Base-by-base conservation (phyloP, 2,113 vertebrate species). In the Nanorana parkeri region DNA sequence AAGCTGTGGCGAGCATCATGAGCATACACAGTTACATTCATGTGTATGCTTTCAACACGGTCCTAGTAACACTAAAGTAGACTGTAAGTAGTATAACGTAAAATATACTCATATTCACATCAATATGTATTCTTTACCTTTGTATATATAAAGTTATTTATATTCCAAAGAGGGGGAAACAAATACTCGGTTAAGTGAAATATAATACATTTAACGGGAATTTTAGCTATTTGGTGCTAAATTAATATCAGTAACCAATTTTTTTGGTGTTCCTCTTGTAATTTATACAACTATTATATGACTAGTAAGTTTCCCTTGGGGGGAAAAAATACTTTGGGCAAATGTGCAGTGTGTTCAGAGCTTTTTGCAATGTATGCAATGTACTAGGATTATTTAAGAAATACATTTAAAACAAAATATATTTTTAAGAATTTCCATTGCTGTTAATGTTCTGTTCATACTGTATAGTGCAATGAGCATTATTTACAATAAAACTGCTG, bases 291-390 rank as follows among this genome's bases (percentile, higher is more conserved):
- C 17, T 60, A n/a, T 24, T 24, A 63, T 63, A 63, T 63, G 60
- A 17, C n/a, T 56, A 73, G 1, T 47, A n/a, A 69, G 77, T 86
- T 75, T 87, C 83, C 80, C 86, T 85, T 88, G 87, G 86, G 88
- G 88, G 89, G 85, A 83, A 87, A 80, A 94, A 92, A n/a, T 91
- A 36, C 32, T 36, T 93, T 91, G 85, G 86, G 29, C 32, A 77
- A 65, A 66, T 73, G 76, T 87, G 63, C 84, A 69, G 28, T 69
- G 21, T 20, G 21, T 71, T 41, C n/a, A n/a, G 47, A 69, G 64
- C 52, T 23, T 79, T 55, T 52, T 65, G 51, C 41, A 82, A 17
- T 54, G 29, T 29, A 66, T 58, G 41, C 41, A 54, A 24, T 67
- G 23, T 66, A 29, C 17, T 23, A 19, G 26, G 29, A 41, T 64